Conservation (phyloP, 2,797 vertebrate species). For the Fistularia tabacaria region DNA sequence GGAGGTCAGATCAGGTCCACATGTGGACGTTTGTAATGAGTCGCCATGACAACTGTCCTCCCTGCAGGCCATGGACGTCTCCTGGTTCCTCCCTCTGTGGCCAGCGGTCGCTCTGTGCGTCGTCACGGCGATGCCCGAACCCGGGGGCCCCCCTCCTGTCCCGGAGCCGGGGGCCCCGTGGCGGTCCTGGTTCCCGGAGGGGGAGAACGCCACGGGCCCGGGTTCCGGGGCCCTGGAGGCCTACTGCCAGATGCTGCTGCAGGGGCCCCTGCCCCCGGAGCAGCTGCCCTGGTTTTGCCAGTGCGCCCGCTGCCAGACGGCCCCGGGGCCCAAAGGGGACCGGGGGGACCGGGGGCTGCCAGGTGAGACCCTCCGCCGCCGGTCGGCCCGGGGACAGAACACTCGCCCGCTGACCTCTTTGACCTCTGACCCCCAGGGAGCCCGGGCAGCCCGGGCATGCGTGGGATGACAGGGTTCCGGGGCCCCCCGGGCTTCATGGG, state of each 20-base stretch:
- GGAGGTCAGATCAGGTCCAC: too few species aligned
- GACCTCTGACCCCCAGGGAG: slow-evolving; percentile 34
- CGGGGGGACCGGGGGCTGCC: slow-evolving; percentile 58
- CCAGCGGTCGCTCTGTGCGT: slow-evolving; percentile 1
- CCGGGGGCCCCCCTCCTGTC: neutral
- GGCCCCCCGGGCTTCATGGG: slow-evolving; percentile 62
- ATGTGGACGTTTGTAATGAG: too few species aligned
- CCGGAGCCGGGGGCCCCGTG: neutral
- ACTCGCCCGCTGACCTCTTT: too few species aligned
- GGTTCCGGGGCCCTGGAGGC: neutral
- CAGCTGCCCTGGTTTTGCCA: slow-evolving; percentile 68
- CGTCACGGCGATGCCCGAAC: slow-evolving; percentile 8
- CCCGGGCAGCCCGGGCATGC: slow-evolving; percentile 56
- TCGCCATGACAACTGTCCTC: neutral
- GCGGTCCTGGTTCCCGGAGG: fast-evolving
- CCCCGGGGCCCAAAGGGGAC: slow-evolving; percentile 59
- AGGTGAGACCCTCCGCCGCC: slow-evolving; percentile 43
- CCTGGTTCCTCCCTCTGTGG: slow-evolving; percentile 21
- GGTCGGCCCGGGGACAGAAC: too few species aligned
- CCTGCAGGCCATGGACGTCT: slow-evolving; percentile 27
- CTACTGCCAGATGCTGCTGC: slow-evolving; percentile 58
- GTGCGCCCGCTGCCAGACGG: slow-evolving; percentile 61
- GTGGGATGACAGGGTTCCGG: slow-evolving; percentile 52
- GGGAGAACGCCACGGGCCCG: slow-evolving; percentile 1
- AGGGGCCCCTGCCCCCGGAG: slow-evolving; percentile 35